Base-by-base conservation (phyloP, 2,888 invertebrate species). In the Trichopoda pennipes region DNA sequence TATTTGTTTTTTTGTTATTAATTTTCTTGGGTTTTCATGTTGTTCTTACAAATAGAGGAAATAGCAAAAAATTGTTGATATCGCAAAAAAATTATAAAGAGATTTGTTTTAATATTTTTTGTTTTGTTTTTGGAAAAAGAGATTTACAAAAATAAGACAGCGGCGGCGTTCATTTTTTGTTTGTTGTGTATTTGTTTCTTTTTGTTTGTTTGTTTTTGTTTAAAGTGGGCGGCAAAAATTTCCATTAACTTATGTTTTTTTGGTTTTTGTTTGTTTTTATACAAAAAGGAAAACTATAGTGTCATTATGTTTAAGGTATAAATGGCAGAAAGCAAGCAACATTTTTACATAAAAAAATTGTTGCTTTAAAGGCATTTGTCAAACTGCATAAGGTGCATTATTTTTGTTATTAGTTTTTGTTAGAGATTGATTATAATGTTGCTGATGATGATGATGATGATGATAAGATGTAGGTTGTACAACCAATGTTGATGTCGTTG, bases 31-130 rank as follows among this genome's bases (percentile, higher is more conserved):
- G 49, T 61, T 80, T 73, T 74, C 76, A 81, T 81, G 60, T 84
- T 84, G 53, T 70, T 77, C 66, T 69, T 69, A 66, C 42, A 60
- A 61, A 78, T 72, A 68, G 74, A 68, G 85, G 89, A 89, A 89
- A 89, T 89, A 89, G 89, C 82, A 88, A 88, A 86, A 86, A 86
- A 86, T 89, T 90, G 88, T 89, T 89, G 89, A 89, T 87, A 89
- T 90, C 90, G 90, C 89, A 89, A 89, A 88, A 86, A 87, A 82
- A 74, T 56, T 60, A 68, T 55, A 73, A 61, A 61, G 63, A 56
- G 63, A 63, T 63, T 70, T 19, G 70, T 70, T 77, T 76, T 77
- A 47, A 53, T 66, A 68, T 68, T 76, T 68, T 58, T 68, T 58
- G 58, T 75, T 77, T 77, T 56, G 69, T 77, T 73, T 74, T 80